phyloP scores from a whole-genome alignment of 1,140 invertebrate species.

The Archegozetes longisetosus region DNA sequence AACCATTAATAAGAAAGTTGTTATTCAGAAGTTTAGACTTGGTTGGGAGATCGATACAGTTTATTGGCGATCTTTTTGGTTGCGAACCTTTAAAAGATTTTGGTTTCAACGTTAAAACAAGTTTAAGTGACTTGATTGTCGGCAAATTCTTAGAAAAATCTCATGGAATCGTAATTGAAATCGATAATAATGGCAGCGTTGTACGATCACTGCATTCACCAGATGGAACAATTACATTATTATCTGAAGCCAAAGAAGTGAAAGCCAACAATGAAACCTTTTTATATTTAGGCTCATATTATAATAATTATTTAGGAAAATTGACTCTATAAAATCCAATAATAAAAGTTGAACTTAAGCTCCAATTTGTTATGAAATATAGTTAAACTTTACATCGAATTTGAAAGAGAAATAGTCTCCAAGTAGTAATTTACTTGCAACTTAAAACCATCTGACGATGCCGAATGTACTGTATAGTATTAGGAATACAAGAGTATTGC shows the following conservation, averaged over 20 bases:
- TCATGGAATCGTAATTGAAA: constrained; percentile 36
- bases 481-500: too few species aligned
- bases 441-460: too few species aligned
- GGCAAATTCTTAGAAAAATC: not conserved
- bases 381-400: too few species aligned
- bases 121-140: constrained; percentile 19
- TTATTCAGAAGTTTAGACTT: constrained; percentile 22
- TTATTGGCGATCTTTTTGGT: constrained; percentile 14
- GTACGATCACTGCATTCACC: constrained; percentile 22
- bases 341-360: too few species aligned
- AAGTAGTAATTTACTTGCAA: too few species aligned
- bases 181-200: constrained; percentile 48
- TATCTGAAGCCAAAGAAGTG: not conserved
- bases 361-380: too few species aligned
- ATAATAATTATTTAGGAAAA: not conserved
- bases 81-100: constrained; percentile 2
- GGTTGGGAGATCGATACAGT: constrained; percentile 15
- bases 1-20: constrained; percentile 28
- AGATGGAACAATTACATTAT: not conserved
- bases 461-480: too few species aligned
- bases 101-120: constrained; percentile 35
- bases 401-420: too few species aligned
- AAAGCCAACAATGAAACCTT: not conserved
- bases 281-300: not conserved
- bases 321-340: not conserved